Conservation (phyloP, 2,888 invertebrate species). For the Meliscaeva auricollis region DNA sequence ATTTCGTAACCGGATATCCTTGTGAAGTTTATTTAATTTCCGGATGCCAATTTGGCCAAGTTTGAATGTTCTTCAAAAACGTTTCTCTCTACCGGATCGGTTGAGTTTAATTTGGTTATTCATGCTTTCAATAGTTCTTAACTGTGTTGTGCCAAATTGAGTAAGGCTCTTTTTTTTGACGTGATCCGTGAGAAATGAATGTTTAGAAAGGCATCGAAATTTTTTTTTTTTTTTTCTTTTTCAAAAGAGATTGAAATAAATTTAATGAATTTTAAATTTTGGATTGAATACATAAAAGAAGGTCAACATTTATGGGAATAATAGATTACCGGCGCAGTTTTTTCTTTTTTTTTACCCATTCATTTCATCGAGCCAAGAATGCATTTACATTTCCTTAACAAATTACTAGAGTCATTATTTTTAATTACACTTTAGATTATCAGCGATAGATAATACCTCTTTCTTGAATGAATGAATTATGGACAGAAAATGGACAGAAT, state of each 20-base stretch:
- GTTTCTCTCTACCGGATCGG: slow-evolving; percentile 20
- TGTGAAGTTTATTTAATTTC: slow-evolving; percentile 67
- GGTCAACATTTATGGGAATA: too few species aligned
- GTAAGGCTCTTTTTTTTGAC: slow-evolving; percentile 23
- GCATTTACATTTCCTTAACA: too few species aligned
- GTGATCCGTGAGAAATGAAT: slow-evolving; percentile 9
- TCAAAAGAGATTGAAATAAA: background rate
- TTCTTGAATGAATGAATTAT: too few species aligned
- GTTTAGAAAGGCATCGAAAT: background rate
- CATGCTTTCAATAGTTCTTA: slow-evolving; percentile 39
- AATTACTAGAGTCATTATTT: too few species aligned
- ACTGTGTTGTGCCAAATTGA: slow-evolving; percentile 40
- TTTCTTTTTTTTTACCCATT: too few species aligned
- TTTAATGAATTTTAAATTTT: slow-evolving; percentile 24
- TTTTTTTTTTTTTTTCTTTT: background rate
- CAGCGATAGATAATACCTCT: too few species aligned
- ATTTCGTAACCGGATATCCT: slow-evolving; percentile 51
- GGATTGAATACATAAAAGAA: too few species aligned
- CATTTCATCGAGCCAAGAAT: too few species aligned
- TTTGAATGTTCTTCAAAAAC: slow-evolving; percentile 43
- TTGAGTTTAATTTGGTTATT: slow-evolving; percentile 50
- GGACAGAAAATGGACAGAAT: too few species aligned
- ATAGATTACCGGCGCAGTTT: too few species aligned
- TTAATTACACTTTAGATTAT: too few species aligned
- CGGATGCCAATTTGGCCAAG: slow-evolving; percentile 41